A percentile compares a stretch with the other conserved stretches of the same genome.
Conservation (phyloP, 2,888 invertebrate genomes). For the Conistra vaccinii region DNA sequence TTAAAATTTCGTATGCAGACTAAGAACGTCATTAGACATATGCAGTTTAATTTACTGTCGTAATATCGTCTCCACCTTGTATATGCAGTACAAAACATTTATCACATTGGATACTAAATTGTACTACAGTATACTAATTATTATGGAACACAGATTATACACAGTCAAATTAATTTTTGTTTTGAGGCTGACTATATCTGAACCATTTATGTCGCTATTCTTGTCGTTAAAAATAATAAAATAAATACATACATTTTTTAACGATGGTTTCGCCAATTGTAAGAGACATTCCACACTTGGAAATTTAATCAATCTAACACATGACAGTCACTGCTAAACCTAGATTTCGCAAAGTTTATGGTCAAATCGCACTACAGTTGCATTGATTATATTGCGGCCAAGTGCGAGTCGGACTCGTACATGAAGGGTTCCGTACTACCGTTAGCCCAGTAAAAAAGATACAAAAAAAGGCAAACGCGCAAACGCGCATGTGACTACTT, state of each 20-base stretch:
- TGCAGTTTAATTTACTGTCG: too few relatives aligned
- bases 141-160: background rate
- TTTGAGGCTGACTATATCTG: background rate
- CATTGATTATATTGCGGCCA: background rate
- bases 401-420: too few relatives aligned
- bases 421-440: too few relatives aligned
- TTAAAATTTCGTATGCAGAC: too few relatives aligned
- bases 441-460: too few relatives aligned
- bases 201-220: too few relatives aligned
- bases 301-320: background rate
- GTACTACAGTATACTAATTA: too few relatives aligned
- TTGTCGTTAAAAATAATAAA: background rate
- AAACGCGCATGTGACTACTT: too few relatives aligned
- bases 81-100: background rate
- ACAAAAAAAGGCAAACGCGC: too few relatives aligned
- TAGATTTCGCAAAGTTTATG: slow-evolving; percentile 21
- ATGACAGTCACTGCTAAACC: slow-evolving; percentile 2
- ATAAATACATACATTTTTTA: too few relatives aligned
- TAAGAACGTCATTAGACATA: too few relatives aligned
- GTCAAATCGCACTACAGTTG: slow-evolving; percentile 15
- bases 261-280: background rate
- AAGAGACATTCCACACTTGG: background rate
- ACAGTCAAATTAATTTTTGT: background rate
- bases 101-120: background rate
- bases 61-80: too few relatives aligned